Evolutionary conservation across 2,797 vertebrate genomes (phyloP), one percentile per base, ranked within the genome.

Genomic region (Acipenser transmontanus): DNA sequence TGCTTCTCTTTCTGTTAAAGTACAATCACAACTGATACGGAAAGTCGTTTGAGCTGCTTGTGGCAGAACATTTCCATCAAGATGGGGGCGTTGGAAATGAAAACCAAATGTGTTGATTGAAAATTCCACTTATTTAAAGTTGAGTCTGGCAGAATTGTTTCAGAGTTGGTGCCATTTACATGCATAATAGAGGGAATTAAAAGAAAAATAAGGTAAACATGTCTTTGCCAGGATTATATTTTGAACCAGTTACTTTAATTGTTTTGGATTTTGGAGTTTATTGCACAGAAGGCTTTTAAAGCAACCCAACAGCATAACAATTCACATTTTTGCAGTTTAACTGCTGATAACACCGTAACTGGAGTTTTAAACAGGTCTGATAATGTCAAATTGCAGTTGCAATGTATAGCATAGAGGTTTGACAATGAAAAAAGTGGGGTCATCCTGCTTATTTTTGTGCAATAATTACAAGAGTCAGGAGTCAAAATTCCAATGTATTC

Each of bases 1-100:
- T 68, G 69, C 59, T 70, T 77, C 80, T 76, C 66, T 71, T 74
- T 81, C 66, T 71, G 75, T 61, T 61, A 47, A 82, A 81, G 74
- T 77, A 75, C 73, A 83, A 82, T 81, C 78, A 79, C 73, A 83
- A 82, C 77, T 76, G 74, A 75, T 73, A 54, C 12, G 61, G 12
- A 7, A 59, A 49, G 47, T 67, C 59, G 9, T 61, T 67, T 67
- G 59, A 14, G 50, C 14, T 50, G 59, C n/a, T 47, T 61, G 17
- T 61, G 6, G 49, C 47, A 57, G 34, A 57, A 60, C 11, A 49
- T 8, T 60, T 48, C 59, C n/a, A 50, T 59, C 52, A 57, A 47
- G 6, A 7, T 34, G 34, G 34, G 34, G 4, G 34, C 6, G n/a
- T 54, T 54, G 51, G 51, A 54, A 54, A n/a, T 54, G 8, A 54